Conservation (phyloP, 2,797 vertebrate genomes). For the Lithobates sylvaticus region DNA sequence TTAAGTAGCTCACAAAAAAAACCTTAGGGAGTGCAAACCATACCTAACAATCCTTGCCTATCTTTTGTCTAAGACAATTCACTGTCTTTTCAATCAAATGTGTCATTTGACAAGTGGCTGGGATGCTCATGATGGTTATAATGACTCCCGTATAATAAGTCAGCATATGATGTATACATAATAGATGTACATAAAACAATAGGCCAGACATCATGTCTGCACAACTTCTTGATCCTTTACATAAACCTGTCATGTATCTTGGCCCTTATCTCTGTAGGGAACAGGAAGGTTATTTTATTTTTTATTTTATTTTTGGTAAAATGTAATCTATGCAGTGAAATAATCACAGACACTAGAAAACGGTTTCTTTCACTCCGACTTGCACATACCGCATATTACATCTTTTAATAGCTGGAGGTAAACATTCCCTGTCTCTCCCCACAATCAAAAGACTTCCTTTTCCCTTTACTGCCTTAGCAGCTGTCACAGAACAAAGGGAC, state of each 20-base stretch:
- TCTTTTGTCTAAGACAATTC: constrained; percentile 55
- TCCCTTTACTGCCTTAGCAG: constrained; percentile 47
- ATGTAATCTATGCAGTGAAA: constrained; percentile 54
- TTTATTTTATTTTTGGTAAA: neutral
- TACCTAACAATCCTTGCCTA: constrained; percentile 53
- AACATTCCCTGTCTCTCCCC: constrained; percentile 42
- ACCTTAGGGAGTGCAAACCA: constrained; percentile 44
- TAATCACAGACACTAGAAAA: constrained; percentile 27
- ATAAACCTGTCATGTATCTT: constrained; percentile 62
- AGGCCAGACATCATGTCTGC: constrained; percentile 59
- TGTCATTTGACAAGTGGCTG: constrained; percentile 51
- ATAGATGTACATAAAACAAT: constrained; percentile 60
- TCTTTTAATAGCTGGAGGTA: constrained; percentile 57
- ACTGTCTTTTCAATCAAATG: constrained; percentile 59
- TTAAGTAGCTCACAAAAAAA: constrained; percentile 38
- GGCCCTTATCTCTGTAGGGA: constrained; percentile 58
- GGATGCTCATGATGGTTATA: constrained; percentile 53
- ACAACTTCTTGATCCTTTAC: constrained; percentile 55
- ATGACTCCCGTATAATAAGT: constrained; percentile 58
- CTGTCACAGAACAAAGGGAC: constrained; percentile 58
- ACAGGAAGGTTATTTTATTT: constrained; percentile 14
- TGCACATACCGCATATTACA: constrained; percentile 46
- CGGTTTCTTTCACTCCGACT: constrained; percentile 2
- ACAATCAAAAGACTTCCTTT: constrained; percentile 49
- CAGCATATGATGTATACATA: constrained; percentile 60